Conservation (phyloP, 2,797 vertebrate species). For the Chaunax sp. region DNA sequence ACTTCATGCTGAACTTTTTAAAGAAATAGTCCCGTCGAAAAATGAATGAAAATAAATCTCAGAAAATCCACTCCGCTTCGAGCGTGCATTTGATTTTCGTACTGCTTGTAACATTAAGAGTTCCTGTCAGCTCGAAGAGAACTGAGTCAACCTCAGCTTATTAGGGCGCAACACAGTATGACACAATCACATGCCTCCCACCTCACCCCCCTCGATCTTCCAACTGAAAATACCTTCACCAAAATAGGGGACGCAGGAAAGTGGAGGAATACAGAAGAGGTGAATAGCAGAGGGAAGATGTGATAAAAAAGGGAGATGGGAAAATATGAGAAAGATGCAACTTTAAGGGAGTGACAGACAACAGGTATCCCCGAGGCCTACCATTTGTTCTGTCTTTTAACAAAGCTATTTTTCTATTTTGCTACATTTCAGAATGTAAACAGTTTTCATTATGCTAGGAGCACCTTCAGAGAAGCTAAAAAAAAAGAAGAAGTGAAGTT, state of each 20-base stretch:
- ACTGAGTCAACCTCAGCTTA: neutral
- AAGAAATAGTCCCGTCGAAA: constrained; percentile 5
- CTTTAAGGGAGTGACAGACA: constrained; percentile 16
- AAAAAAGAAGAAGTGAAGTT: constrained; percentile 2
- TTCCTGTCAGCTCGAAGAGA: constrained; percentile 8
- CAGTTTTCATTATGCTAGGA: constrained; percentile 56
- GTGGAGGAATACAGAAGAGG: constrained; percentile 11
- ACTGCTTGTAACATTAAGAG: neutral
- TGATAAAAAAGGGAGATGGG: constrained; percentile 12
- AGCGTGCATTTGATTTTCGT: no score
- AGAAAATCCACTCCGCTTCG: no score
- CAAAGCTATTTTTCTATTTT: constrained; percentile 37
- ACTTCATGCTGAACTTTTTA: neutral
- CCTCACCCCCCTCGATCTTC: neutral
- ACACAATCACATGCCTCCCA: constrained; percentile 1
- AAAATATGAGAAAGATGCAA: constrained; percentile 17
- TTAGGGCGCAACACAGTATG: neutral
- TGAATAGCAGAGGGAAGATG: neutral
- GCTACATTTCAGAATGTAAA: constrained; percentile 76
- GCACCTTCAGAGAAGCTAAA: constrained; percentile 44
- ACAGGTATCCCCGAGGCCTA: constrained; percentile 24
- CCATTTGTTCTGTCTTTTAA: constrained; percentile 36
- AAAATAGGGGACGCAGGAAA: constrained; percentile 5
- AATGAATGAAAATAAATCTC: constrained; percentile 14
- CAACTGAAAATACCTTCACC: constrained; percentile 13